phyloP scores from a whole-genome alignment of 1,140 invertebrate species.

The Augochlora pura region DNA sequence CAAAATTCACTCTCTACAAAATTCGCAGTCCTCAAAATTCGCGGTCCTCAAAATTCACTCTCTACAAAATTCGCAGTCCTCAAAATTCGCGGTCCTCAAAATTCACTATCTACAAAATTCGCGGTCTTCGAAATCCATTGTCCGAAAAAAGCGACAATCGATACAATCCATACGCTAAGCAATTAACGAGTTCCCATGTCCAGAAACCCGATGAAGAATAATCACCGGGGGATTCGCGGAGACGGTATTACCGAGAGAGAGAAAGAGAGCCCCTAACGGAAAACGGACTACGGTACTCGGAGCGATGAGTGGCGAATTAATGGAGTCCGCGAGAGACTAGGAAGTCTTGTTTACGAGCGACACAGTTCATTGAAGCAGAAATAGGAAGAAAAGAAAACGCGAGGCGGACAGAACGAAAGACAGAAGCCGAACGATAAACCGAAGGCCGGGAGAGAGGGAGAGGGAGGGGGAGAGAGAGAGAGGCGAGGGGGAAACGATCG shows the following conservation, averaged over 20 bases:
- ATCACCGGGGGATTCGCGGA: not conserved
- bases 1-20: no score
- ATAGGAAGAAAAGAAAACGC: constrained; percentile 59
- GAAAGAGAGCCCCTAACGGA: constrained; percentile 62
- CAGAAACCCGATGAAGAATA: constrained; percentile 16
- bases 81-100: no score
- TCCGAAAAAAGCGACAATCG: constrained; percentile 18
- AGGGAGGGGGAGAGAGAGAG: constrained; percentile 23
- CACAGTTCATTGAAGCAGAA: constrained; percentile 75
- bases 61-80: no score
- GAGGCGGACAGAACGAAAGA: not conserved
- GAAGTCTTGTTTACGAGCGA: constrained; percentile 70
- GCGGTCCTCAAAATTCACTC: no score
- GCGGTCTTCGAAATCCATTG: no score
- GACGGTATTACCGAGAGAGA: constrained; percentile 67
- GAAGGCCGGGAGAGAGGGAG: constrained; percentile 18
- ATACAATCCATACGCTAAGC: constrained; percentile 10
- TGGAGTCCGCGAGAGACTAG: constrained; percentile 56
- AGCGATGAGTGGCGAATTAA: constrained; percentile 70
- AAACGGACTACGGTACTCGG: constrained; percentile 61
- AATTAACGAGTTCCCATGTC: constrained; percentile 30
- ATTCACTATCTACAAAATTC: no score
- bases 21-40: no score
- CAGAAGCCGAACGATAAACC: not conserved
- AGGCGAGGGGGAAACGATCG: constrained; percentile 18